Evolutionary conservation across 2,113 vertebrate genomes (phyloP), one percentile per base, ranked within the genome.

Genomic region (Riparia riparia): DNA sequence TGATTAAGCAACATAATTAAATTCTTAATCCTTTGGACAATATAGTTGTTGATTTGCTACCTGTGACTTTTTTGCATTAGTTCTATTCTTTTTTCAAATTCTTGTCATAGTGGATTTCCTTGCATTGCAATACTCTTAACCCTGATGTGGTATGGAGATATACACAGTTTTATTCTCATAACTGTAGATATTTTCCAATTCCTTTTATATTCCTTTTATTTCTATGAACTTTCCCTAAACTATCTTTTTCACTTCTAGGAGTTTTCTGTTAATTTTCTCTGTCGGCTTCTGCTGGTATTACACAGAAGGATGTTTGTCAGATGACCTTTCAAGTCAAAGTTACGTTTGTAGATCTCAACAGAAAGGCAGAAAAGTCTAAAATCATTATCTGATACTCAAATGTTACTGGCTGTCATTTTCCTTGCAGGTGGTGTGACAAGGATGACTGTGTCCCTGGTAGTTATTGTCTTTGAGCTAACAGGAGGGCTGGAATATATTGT

Each of bases 401-500:
- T 42, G 14, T 73, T 65, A 95, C 76, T 44, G 86, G 28, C 49
- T 92, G 0, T 39, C 15, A 8, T 89, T 82, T 94, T 87, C 86
- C 53, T 97, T 93, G 79, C 96, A 99, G 99, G 99, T 74, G 99
- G 99, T 25, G 99, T 99, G 85, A 99, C 99, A 37, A 98, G 99
- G 32, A 99, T 99, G 99, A 99, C 99, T 0, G 99, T 99, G 86
- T 99, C 99, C 61, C 98, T 99, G 63, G 99, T 99, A 81, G 99
- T 99, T 89, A 99, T 99, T 83, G 99, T 99, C 60, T 99, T 99
- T 84, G 99, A 99, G 97, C 98, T 99, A 95, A 99, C 99, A 1
- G 99, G 99, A 31, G 99, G 99, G 11, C 95, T 99, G 93, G 99
- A 99, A 96, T 99, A 99, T 97, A 99, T 99, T 84, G 99, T 99